phyloP scores from a whole-genome alignment of 2,888 invertebrate species.

The Serripes groenlandicus region DNA sequence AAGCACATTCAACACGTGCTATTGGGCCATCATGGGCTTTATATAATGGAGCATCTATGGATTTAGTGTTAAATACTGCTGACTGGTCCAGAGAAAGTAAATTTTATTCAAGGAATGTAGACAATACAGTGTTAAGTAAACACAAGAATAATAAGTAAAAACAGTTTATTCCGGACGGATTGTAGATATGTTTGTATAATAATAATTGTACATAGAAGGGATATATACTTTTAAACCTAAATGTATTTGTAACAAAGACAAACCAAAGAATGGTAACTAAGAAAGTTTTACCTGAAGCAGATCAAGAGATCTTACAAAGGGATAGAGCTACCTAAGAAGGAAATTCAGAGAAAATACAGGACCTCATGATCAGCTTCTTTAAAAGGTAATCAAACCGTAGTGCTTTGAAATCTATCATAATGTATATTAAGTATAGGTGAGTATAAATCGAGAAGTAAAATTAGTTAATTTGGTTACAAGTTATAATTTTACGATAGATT shows the following conservation, averaged over 20 bases:
- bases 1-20: slow-evolving; percentile 24
- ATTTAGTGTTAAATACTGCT: not conserved
- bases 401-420: slow-evolving; percentile 33
- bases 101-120: not conserved
- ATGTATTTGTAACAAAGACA: too few relatives aligned
- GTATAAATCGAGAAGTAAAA: slow-evolving; percentile 38
- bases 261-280: not conserved
- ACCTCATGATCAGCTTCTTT: too few relatives aligned
- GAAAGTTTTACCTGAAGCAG: not conserved
- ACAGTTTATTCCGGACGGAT: slow-evolving; percentile 10
- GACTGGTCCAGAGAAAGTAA: slow-evolving; percentile 3
- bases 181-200: not conserved
- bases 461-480: slow-evolving; percentile 31
- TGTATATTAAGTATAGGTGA: slow-evolving; percentile 29
- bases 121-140: not conserved
- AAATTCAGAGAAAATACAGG: not conserved
- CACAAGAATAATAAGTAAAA: not conserved
- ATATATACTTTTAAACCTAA: too few relatives aligned
- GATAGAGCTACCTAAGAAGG: too few relatives aligned
- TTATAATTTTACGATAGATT: slow-evolving; percentile 50
- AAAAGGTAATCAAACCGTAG: too few relatives aligned
- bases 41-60: not conserved
- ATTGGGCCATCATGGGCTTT: slow-evolving; percentile 18
- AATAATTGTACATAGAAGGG: not conserved
- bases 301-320: too few relatives aligned